These are phyloP conservation scores for Enteromius thamalakanensis DNA, from an alignment of 2,797 vertebrate species.

Conservation along the genomic window DNA sequence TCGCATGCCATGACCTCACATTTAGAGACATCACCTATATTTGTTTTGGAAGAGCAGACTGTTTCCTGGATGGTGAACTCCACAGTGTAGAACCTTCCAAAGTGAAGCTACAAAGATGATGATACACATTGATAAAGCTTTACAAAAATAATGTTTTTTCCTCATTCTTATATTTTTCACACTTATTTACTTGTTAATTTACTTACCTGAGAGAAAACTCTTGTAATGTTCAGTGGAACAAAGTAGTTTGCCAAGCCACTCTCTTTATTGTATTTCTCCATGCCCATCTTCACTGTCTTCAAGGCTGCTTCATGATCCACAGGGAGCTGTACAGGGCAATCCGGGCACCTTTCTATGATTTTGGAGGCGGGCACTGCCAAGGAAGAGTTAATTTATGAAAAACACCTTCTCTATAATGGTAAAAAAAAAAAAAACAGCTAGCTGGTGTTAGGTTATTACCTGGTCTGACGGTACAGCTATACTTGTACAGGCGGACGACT, in stretches of 20 bases:
- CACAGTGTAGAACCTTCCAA: constrained; percentile 48
- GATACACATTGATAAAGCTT: background rate
- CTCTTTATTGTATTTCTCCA: constrained; percentile 76
- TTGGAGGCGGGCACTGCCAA: constrained; percentile 63
- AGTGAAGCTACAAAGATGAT: constrained; percentile 41
- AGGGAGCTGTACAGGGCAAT: constrained; percentile 52
- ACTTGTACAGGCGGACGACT: constrained; percentile 75
- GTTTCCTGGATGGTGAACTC: constrained; percentile 66
- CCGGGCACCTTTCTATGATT: constrained; percentile 55
- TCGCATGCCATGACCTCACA: constrained; percentile 75
- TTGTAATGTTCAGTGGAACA: constrained; percentile 63
- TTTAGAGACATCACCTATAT: constrained; percentile 32
- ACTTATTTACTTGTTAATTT: background rate
- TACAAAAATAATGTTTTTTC: background rate
- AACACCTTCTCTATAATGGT: background rate
- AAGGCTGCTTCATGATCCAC: constrained; percentile 37
- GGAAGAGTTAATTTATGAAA: constrained; percentile 16
- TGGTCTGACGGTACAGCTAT: constrained; percentile 73
- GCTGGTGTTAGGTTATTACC: constrained; percentile 63
- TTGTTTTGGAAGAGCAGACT: constrained; percentile 60
- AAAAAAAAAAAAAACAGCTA: background rate
- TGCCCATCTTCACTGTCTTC: constrained; percentile 54
- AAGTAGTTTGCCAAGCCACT: constrained; percentile 68
- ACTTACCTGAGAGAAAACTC: constrained; percentile 62
- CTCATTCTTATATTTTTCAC: background rate